Conservation (phyloP, 1,140 invertebrate genomes). For the Drosophila carrolli region DNA sequence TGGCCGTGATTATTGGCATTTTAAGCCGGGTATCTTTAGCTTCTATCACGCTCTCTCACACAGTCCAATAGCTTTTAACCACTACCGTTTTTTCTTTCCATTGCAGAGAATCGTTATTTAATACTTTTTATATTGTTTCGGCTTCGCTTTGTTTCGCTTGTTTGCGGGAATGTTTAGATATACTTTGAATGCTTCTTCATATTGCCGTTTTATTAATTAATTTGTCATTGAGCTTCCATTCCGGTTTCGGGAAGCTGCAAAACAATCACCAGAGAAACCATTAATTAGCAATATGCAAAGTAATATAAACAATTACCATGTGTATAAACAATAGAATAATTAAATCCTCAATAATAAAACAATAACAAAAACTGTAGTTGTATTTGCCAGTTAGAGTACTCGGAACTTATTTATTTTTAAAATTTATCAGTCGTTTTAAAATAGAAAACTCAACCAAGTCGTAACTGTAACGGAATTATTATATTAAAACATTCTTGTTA, state of each 20-base stretch:
- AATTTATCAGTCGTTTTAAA: no score
- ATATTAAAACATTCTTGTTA: no score
- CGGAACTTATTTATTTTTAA: no score
- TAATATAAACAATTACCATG: slow-evolving; percentile 37
- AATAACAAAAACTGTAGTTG: neutral
- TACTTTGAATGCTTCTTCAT: slow-evolving; percentile 35
- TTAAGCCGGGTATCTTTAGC: slow-evolving; percentile 14
- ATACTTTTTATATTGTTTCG: slow-evolving; percentile 28
- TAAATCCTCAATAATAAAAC: slow-evolving; percentile 5
- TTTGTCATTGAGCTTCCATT: slow-evolving; percentile 47
- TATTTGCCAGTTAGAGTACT: neutral
- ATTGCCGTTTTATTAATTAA: slow-evolving; percentile 35
- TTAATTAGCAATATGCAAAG: slow-evolving; percentile 55
- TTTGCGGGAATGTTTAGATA: slow-evolving; percentile 18
- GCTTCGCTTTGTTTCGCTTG: slow-evolving; percentile 21
- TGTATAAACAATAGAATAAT: slow-evolving; percentile 19
- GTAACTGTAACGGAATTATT: no score
- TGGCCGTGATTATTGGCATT: slow-evolving; percentile 65
- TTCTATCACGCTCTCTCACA: slow-evolving; percentile 26
- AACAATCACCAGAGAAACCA: slow-evolving; percentile 47
- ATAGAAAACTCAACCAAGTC: no score
- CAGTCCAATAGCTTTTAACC: slow-evolving; percentile 12
- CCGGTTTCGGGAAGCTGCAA: slow-evolving; percentile 25
- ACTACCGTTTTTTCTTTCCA: slow-evolving; percentile 18
- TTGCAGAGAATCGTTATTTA: slow-evolving; percentile 29